Percentiles rank a stretch among this genome's conserved stretches.
phyloP scores from a whole-genome alignment of 2,888 invertebrate genomes.

The Bombyx huttoni region DNA sequence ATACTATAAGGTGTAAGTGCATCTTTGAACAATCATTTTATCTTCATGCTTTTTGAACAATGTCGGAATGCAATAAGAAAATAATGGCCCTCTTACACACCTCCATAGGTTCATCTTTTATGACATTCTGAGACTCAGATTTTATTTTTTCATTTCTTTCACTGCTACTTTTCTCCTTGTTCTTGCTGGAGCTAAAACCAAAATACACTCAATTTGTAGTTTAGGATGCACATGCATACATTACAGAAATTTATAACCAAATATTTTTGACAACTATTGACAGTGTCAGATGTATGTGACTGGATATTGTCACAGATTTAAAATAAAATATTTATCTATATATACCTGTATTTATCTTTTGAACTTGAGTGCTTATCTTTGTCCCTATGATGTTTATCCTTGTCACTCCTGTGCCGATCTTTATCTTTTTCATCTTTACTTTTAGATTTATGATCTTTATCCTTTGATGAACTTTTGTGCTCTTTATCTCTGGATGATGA shows the following conservation, averaged over 20 bases:
- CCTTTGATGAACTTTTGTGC: constrained; percentile 46
- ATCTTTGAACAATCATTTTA: too few species aligned
- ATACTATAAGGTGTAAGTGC: too few species aligned
- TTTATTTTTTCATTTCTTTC: constrained; percentile 44
- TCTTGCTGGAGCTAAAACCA: constrained; percentile 40
- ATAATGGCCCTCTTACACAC: constrained; percentile 14
- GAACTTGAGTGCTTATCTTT: constrained; percentile 63
- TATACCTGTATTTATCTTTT: constrained; percentile 73
- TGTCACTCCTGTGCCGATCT: constrained; percentile 54
- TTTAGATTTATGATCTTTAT: constrained; percentile 64
- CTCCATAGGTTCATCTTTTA: constrained; percentile 57
- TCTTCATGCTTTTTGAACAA: too few species aligned
- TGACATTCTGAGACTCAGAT: constrained; percentile 33
- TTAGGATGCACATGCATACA: neutral
- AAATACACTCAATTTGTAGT: neutral
- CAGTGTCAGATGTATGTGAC: neutral
- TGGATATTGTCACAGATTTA: neutral
- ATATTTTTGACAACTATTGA: neutral
- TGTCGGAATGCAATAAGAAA: neutral
- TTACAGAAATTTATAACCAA: neutral
- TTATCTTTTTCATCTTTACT: constrained; percentile 38
- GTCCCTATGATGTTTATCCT: constrained; percentile 50
- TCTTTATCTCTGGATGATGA: constrained; percentile 39
- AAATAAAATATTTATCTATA: neutral
- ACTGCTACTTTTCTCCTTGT: constrained; percentile 41